These are phyloP conservation scores for Opisthograptis luteolata DNA, from an alignment of 2,888 invertebrate genomes.

Conservation along the genomic window DNA sequence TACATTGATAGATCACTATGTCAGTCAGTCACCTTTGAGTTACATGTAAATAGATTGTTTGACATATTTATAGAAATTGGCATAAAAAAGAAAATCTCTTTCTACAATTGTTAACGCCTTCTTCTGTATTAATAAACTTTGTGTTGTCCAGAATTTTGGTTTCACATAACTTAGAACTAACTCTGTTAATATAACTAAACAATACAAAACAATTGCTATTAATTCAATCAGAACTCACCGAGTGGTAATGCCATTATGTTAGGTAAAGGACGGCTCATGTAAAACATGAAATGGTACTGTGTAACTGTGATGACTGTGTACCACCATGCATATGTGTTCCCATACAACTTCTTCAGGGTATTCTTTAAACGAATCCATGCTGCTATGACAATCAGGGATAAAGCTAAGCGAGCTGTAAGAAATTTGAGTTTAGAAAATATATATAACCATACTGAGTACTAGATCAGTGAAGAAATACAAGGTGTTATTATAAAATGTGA, in stretches of 20 bases:
- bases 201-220: background rate
- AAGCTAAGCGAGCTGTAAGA: slow-evolving; percentile 90
- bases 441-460: background rate
- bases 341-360: slow-evolving; percentile 91
- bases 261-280: slow-evolving; percentile 96
- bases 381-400: slow-evolving; percentile 90
- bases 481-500: too few species aligned
- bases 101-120: too few species aligned
- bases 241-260: slow-evolving; percentile 97
- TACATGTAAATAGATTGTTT: too few species aligned
- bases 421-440: slow-evolving; percentile 2
- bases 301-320: slow-evolving; percentile 92
- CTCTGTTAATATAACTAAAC: too few species aligned
- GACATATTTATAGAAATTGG: too few species aligned
- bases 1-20: too few species aligned
- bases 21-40: too few species aligned
- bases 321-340: slow-evolving; percentile 91
- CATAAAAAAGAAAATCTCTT: too few species aligned
- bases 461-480: too few species aligned
- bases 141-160: too few species aligned
- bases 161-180: too few species aligned
- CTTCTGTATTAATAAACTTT: too few species aligned
- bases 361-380: slow-evolving; percentile 90
- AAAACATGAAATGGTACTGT: slow-evolving; percentile 99
- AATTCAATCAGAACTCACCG: slow-evolving; percentile 83